Base-by-base conservation (phyloP, 2,797 vertebrate species). In the Hippoglossus hippoglossus region DNA sequence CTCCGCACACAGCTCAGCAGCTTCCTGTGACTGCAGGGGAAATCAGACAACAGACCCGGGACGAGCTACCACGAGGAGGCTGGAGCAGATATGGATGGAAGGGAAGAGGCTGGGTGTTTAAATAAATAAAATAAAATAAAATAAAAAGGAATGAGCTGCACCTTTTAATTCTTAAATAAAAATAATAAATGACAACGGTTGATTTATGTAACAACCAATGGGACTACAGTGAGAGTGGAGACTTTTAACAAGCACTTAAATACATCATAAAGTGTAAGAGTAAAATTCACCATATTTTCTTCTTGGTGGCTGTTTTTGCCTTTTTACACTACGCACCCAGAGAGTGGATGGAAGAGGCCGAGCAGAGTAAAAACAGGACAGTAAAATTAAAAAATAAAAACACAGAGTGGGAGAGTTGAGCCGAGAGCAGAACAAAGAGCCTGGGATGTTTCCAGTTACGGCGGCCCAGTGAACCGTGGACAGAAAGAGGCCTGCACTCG, bases 371-470 rank as follows among this genome's bases (percentile, higher is more conserved):
- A 15, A 41, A 41, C 16, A 7, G 36, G 46, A 46, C 6, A 31
- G 51, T 39, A 28, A 50, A n/a, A n/a, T n/a, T n/a, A n/a, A 5
- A 3, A 13, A 11, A 11, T n/a, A 25, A 49, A 10, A 24, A 24
- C 15, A 10, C 31, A 26, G 1, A 11, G 49, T 2, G 31, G 24
- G 53, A 57, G 36, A 21, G 31, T 55, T 54, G 16, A 36, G 55
- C 73, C 56, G 51, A 70, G 59, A 71, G 46, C 41, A 68, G 68
- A 66, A 55, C 63, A 78, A 60, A 75, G 49, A 63, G 28, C 24
- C 25, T 54, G 71, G 82, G 67, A 71, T 56, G 80, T 62, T 85
- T 84, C 71, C 73, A 85, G 71, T 25, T 19, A 79, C 64, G 31
- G 75, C n/a, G 50, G 55, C 50, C 66, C 25, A 69, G 79, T 67